Base-by-base conservation (phyloP, 2,113 vertebrate species). In the Tricholaema leucomelas region DNA sequence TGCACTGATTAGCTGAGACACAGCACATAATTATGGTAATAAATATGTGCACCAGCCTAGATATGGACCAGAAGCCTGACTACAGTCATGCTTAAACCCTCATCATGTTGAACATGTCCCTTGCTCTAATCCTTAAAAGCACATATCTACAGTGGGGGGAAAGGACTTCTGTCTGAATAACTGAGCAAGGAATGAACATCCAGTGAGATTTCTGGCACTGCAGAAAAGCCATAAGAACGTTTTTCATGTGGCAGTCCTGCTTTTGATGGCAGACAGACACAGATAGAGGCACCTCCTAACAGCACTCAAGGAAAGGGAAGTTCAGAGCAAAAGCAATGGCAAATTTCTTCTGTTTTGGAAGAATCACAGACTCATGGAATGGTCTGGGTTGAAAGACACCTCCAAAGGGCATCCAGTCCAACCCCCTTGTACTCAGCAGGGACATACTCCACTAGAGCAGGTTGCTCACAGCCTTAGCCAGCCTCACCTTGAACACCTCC, bases 1-100 rank as follows among this genome's bases (percentile, higher is more conserved):
- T 74, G 52, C 52, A 81, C 15, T 91, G 92, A 94, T 67, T 70
- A 90, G 64, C 65, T 90, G 92, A 96, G 96, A 93, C 35, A 73
- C 16, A 25, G 66, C 59, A 77, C 4, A 21, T 63, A 91, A 92
- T 92, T 67, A 35, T 27, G 77, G 92, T 87, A 87, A 63, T 58
- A 84, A 94, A 90, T 84, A 75, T 19, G 69, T 38, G 12, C 38
- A 56, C n/a, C 56, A 72, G 54, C 72, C 38, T 61, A 76, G 64
- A 65, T 76, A 70, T 16, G 52, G 40, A 63, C 72, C 76, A 69
- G 83, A 70, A 80, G 27, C 23, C 81, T 78, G 61, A 64, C n/a
- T 82, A 60, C 24, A 84, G 24, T 60, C 31, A 74, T 55, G 35
- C 55, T 81, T 77, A 56, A 60, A 40, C 75, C 50, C 67, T 79